These are phyloP conservation scores for Temnothorax nylanderi DNA, from an alignment of 1,140 invertebrate species.

Conservation along the genomic window DNA sequence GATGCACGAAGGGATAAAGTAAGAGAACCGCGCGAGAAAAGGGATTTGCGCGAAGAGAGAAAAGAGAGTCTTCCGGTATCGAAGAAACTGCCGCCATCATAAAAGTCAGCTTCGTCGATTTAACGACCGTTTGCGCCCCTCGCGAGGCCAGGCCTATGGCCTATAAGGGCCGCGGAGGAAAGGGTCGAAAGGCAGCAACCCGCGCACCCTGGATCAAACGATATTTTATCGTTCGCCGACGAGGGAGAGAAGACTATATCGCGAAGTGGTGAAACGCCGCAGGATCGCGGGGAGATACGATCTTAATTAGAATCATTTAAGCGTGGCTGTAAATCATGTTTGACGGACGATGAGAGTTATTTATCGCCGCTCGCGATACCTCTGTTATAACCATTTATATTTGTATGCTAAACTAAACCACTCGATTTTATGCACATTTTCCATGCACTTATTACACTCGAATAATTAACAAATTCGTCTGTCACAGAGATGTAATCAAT, in stretches of 20 bases:
- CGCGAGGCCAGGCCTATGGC: not conserved
- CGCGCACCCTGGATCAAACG: not conserved
- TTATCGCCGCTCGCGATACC: conserved; percentile 2
- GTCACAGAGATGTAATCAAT: too few relatives aligned
- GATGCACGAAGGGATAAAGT: conserved; percentile 38
- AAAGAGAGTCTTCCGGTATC: conserved; percentile 69
- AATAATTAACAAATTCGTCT: not conserved
- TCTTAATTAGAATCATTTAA: conserved; percentile 55
- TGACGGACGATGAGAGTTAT: conserved; percentile 28
- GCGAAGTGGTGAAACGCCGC: conserved; percentile 12
- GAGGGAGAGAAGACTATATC: not conserved
- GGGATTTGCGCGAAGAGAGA: conserved; percentile 12
- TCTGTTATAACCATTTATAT: conserved; percentile 7
- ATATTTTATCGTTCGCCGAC: conserved; percentile 11
- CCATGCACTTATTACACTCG: not conserved
- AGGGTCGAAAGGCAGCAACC: not conserved
- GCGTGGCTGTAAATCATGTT: conserved; percentile 31
- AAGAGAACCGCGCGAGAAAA: not conserved
- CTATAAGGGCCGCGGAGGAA: conserved; percentile 11
- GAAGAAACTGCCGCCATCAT: conserved; percentile 64
- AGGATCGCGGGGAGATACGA: conserved; percentile 29
- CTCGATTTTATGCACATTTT: not conserved
- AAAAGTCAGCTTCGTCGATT: conserved; percentile 75
- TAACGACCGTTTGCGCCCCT: conserved; percentile 69
- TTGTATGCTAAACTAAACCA: not conserved